Evolutionary conservation across 2,797 vertebrate species (phyloP), one percentile per base, ranked within the genome.

Genomic region (Anomalospiza imberbis): DNA sequence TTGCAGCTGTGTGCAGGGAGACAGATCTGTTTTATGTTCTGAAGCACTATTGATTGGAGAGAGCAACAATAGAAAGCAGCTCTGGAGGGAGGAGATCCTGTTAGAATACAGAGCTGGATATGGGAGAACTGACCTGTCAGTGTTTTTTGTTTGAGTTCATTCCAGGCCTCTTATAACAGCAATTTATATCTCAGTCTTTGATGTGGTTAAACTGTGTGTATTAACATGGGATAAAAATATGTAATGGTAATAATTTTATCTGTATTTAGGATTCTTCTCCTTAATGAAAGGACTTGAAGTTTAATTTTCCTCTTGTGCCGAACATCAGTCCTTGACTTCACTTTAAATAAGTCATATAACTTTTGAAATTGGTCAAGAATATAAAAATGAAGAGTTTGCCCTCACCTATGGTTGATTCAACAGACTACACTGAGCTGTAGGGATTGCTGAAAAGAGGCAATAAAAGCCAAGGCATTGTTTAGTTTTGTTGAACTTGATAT

Each of bases 291-390:
- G 14, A 48, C 21, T 53, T 14, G 7, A 75, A 75, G 29, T 25
- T 78, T 38, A 10, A 29, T 78, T 70, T 68, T 85, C 13, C 14
- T 77, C 14, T 45, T 45, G 24, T 25, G 6, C 18, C 38, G 21
- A 48, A 28, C 1, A 2, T 9, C 20, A 25, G n/a, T 55, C 47
- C 44, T 60, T 77, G 45, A 28, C 32, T 67, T 89, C 0, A 6
- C 36, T 34, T 78, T 32, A 22, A 40, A 10, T 17, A 34, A 22
- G 12, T 65, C 8, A 1, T 40, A 0, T 7, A 42, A 32, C 7
- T 50, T 57, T 9, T 0, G 9, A 34, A 63, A 68, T 83, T 8
- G 6, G 12, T 17, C 6, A 67, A 1, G 10, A 7, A 5, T 28
- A 28, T 7, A 66, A 48, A 61, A 68, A 47, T 17, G 4, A 7